Base-by-base conservation (phyloP, 1,140 invertebrate species). In the Drosophila punjabiensis region DNA sequence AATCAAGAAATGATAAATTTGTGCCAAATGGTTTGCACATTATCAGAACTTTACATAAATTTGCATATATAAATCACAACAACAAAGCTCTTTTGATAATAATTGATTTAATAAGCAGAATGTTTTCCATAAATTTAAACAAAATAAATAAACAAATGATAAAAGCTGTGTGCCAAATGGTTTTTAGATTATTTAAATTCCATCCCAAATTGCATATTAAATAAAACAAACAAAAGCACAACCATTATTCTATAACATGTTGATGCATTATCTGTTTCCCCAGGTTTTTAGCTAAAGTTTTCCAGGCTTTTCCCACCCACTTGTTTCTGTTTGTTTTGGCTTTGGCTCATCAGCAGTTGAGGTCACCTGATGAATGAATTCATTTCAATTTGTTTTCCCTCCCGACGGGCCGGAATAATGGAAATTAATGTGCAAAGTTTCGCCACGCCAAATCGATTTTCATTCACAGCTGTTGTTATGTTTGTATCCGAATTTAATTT, bases 401-500 rank as follows among this genome's bases (percentile, higher is more conserved):
- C 41, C 70, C 73, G 20, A 16, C 52, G 58, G 18, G 43, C 14
- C 14, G 20, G 37, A 56, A 64, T 62, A 74, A 74, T 74, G 56
- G 32, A 77, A 77, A 77, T 77, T 39, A 77, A 68, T 78, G 75
- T 68, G 63, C 24, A 56, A 66, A 60, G 62, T 55, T 41, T 20
- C 28, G 67, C 30, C 68, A 20, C 55, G 45, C 70, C 60, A 62
- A 74, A 78, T 78, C 76, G 76, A 78, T 78, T 78, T 78, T 78
- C 75, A 74, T 74, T 74, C 56, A 69, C 68, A 56, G 37, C 67
- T 39, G 4, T 24, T 41, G 63, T 45, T 28, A n/a, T 43, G 32
- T 30, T 67, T 47, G 59, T 56, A 66, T 62, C 63, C 48, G 73
- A 80, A 73, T 78, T 89, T 89, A 84, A 88, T 88, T 88, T 89